A percentile compares a stretch with the other conserved stretches of the same genome.
Evolutionary conservation across 2,113 vertebrate genomes (phyloP).

Genomic region (Pseudorhombus dupliciocellatus): DNA sequence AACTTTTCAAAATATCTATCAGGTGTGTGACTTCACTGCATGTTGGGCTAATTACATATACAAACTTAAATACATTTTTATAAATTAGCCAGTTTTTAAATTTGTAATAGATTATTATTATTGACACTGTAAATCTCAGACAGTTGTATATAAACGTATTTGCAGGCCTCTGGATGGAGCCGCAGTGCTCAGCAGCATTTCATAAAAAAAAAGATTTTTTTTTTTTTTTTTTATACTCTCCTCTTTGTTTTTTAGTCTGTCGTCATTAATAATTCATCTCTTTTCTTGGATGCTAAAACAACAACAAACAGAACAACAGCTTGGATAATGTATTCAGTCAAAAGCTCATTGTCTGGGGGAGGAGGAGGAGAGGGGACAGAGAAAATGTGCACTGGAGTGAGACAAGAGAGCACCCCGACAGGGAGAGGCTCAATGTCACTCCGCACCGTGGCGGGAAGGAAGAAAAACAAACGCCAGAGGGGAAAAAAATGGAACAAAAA

Average conservation of each 20-base stretch:
- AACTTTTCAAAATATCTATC: no score
- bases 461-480: slow-evolving; percentile 76
- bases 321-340: slow-evolving; percentile 80
- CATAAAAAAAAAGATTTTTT: slow-evolving; percentile 19
- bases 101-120: neutral
- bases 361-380: slow-evolving; percentile 65
- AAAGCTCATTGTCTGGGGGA: slow-evolving; percentile 75
- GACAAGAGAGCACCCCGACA: slow-evolving; percentile 80
- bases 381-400: slow-evolving; percentile 79
- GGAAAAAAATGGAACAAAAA: slow-evolving; percentile 28
- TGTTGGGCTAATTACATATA: no score
- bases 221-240: slow-evolving; percentile 5
- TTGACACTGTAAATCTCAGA: neutral
- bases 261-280: slow-evolving; percentile 80
- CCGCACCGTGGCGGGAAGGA: slow-evolving; percentile 66
- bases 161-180: slow-evolving; percentile 58
- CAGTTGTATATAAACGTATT: neutral
- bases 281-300: slow-evolving; percentile 76
- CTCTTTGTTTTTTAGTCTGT: slow-evolving; percentile 59
- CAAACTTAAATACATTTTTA: no score
- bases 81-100: no score
- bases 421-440: slow-evolving; percentile 80
- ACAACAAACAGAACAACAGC: slow-evolving; percentile 81
- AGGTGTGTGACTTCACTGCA: no score
- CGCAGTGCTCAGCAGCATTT: slow-evolving; percentile 33